These are phyloP conservation scores for Sphenopsis melanotis DNA, from an alignment of 2,797 vertebrate species.

Conservation along the genomic window DNA sequence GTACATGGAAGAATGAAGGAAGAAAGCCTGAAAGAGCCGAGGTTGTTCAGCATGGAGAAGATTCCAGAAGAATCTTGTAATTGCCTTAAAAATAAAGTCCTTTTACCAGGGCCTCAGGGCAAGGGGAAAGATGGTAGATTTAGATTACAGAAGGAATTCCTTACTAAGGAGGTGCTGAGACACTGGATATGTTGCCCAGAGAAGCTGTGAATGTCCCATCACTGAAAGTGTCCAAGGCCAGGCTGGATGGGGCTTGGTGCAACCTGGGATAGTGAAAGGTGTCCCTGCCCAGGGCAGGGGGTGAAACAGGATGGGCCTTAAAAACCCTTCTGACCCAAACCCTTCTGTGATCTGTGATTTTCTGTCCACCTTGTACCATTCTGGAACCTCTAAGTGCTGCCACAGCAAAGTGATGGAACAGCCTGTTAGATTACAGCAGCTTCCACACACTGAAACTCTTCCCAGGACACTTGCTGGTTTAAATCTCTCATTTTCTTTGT, in stretches of 20 bases:
- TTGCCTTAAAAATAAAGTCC: not conserved
- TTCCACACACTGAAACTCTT: not conserved
- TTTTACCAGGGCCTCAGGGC: not conserved
- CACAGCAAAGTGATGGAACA: not conserved
- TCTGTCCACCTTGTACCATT: not conserved
- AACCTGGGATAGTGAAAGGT: not conserved
- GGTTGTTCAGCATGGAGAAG: not conserved
- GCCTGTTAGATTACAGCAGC: not conserved
- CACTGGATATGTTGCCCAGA: not conserved
- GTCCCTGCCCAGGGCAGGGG: not conserved
- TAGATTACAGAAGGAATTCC: not conserved
- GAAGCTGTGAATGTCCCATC: not conserved
- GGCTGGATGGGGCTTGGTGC: not conserved
- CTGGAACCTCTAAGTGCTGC: not conserved
- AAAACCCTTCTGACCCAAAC: not conserved
- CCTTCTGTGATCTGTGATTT: not conserved
- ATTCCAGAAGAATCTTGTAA: not conserved
- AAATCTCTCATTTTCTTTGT: not conserved
- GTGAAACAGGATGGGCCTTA: not conserved
- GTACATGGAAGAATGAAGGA: not conserved
- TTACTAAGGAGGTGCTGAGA: not conserved
- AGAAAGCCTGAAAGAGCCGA: not conserved
- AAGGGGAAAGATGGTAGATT: not conserved
- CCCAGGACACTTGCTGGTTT: not conserved
- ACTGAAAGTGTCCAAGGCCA: not conserved